phyloP scores from a whole-genome alignment of 1,140 invertebrate genomes.

The Pseudoatta argentina region DNA sequence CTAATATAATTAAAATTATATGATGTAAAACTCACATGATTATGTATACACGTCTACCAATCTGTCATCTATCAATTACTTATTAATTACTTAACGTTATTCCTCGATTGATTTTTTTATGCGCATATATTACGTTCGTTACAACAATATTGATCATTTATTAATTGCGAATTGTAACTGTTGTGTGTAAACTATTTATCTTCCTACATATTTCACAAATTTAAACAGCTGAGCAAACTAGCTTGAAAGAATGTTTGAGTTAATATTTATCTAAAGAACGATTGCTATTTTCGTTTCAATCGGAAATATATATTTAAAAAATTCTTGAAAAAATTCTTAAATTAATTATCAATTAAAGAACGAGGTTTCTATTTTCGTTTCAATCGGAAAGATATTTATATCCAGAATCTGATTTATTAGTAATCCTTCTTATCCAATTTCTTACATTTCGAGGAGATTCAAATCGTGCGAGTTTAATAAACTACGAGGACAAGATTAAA shows the following conservation, averaged over 20 bases:
- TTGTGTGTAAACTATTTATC: neutral
- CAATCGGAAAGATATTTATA: neutral
- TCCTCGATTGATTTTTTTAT: neutral
- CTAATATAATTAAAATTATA: neutral
- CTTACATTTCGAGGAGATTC: neutral
- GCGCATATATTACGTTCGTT: neutral
- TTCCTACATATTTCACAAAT: neutral
- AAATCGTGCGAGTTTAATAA: neutral
- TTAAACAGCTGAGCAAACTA: neutral
- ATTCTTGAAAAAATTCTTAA: neutral
- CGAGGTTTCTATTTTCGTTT: neutral
- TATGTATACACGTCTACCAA: neutral
- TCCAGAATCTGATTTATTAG: neutral
- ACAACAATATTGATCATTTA: neutral
- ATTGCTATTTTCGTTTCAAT: neutral
- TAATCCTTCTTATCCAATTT: constrained; percentile 14
- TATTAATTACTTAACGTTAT: neutral
- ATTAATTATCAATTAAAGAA: neutral
- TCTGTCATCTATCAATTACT: neutral
- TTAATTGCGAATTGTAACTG: neutral
- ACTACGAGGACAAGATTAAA: neutral
- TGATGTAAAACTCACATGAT: neutral
- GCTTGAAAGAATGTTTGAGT: neutral
- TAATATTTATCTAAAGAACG: neutral
- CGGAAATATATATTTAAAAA: neutral